Conservation (phyloP, 2,113 vertebrate genomes). For the Phyllostomus discolor region DNA sequence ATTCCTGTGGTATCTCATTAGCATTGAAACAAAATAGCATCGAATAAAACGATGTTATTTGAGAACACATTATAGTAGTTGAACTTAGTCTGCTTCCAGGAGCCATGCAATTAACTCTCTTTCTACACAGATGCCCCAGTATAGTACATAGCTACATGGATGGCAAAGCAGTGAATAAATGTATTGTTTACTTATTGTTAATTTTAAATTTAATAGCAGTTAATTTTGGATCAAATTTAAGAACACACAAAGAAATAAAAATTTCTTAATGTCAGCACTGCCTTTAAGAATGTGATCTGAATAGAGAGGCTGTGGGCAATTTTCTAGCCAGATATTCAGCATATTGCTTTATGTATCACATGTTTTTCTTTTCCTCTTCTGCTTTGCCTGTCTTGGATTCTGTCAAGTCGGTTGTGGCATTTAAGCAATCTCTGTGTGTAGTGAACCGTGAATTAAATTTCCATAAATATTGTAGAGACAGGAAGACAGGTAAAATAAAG, state of each 20-base stretch:
- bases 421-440: constrained; percentile 59
- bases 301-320: not conserved
- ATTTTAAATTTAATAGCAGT: not conserved
- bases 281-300: not conserved
- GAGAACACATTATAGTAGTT: not conserved
- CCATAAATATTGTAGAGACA: constrained; percentile 46
- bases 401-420: constrained; percentile 38
- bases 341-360: not conserved
- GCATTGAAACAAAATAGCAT: not conserved
- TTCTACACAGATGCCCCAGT: not conserved
- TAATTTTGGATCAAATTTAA: not conserved
- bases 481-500: constrained; percentile 49
- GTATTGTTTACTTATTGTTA: not conserved
- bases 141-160: not conserved
- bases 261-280: not conserved
- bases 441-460: constrained; percentile 51
- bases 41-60: not conserved
- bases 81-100: not conserved
- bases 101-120: not conserved
- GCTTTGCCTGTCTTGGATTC: not conserved
- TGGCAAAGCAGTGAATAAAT: not conserved
- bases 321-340: not conserved
- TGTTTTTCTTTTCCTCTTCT: constrained; percentile 39
- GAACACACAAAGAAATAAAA: not conserved
- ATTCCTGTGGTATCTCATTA: not conserved